These are phyloP conservation scores for Morus bassanus DNA, from an alignment of 2,797 vertebrate species.

Conservation along the genomic window DNA sequence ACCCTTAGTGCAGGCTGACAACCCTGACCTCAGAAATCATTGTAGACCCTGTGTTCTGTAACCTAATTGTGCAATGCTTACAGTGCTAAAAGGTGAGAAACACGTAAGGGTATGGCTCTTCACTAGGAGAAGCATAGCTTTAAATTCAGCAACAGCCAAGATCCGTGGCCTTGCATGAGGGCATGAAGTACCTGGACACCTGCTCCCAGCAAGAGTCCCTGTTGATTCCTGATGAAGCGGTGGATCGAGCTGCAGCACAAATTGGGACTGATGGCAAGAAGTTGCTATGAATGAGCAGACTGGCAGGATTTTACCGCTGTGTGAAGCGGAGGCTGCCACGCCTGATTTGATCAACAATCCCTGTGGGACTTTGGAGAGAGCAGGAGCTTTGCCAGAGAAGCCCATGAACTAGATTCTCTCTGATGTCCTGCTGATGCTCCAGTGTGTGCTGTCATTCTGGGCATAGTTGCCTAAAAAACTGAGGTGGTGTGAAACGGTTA, in stretches of 20 bases:
- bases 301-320: background rate
- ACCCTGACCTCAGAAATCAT: background rate
- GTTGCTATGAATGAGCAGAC: background rate
- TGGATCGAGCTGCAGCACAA: background rate
- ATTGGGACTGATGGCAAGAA: background rate
- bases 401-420: too few relatives aligned
- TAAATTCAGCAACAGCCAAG: fast-evolving
- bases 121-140: too few relatives aligned
- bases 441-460: background rate
- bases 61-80: background rate
- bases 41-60: background rate
- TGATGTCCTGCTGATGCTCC: background rate
- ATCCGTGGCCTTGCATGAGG: background rate
- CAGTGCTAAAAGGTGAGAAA: background rate
- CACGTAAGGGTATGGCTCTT: background rate
- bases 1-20: background rate
- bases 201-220: background rate
- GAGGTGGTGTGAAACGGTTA: background rate
- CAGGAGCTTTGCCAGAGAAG: background rate
- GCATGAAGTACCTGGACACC: background rate
- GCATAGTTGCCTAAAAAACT: background rate
- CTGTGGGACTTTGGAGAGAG: too few relatives aligned
- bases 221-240: background rate
- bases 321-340: background rate
- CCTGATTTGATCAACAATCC: background rate